A percentile compares a stretch with the other conserved stretches of the same genome.
phyloP scores from a whole-genome alignment of 2,797 vertebrate genomes.

The Adrianichthys oophorus region DNA sequence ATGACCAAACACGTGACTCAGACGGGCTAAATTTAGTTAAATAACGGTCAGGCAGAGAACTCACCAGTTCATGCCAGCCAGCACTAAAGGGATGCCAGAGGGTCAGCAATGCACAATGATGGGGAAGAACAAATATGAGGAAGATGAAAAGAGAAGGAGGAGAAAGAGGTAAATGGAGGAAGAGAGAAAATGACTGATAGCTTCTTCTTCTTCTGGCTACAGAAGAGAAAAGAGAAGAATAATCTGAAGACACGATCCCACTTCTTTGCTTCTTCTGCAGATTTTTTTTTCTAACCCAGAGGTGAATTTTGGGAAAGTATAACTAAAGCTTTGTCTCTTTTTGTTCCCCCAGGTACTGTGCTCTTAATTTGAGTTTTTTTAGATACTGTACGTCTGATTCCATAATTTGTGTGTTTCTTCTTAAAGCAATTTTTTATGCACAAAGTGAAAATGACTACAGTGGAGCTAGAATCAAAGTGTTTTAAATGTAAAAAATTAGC shows the following conservation, averaged over 20 bases:
- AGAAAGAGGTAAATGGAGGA: conserved; percentile 48
- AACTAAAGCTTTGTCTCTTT: too few species aligned
- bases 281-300: too few species aligned
- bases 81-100: conserved; percentile 61
- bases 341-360: too few species aligned
- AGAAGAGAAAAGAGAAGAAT: not conserved
- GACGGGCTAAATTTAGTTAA: conserved; percentile 66
- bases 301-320: too few species aligned
- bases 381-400: too few species aligned
- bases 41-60: conserved; percentile 47
- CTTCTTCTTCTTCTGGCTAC: conserved; percentile 14
- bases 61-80: conserved; percentile 58
- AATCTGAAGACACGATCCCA: not conserved
- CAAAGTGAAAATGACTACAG: too few species aligned
- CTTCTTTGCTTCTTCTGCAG: not conserved
- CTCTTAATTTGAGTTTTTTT: too few species aligned
- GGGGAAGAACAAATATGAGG: conserved; percentile 51
- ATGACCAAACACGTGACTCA: conserved; percentile 66
- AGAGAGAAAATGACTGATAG: conserved; percentile 36
- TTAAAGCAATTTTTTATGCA: too few species aligned
- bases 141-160: conserved; percentile 43
- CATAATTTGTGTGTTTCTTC: too few species aligned
- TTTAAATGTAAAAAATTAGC: too few species aligned
- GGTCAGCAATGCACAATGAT: conserved; percentile 57
- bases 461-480: too few species aligned